Base-by-base conservation (phyloP, 2,113 vertebrate genomes). In the Ciconia boyciana region DNA sequence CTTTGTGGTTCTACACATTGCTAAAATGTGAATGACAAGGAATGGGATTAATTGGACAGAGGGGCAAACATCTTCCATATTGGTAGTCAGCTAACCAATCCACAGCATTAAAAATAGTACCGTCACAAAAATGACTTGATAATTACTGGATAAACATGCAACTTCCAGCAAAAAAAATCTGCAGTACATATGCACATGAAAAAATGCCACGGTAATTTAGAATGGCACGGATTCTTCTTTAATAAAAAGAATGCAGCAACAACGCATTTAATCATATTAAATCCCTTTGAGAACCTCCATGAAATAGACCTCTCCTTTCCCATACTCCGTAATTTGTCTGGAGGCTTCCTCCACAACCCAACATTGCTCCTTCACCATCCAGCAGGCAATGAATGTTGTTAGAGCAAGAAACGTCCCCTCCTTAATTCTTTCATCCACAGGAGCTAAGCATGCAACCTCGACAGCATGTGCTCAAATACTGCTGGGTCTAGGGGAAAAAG, bases 41-140 rank as follows among this genome's bases (percentile, higher is more conserved):
- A 95, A 98, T 97, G 97, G 89, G 93, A 94, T 96, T 96, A 95
- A 93, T 52, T 96, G 96, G 96, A 97, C 93, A 97, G 83, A 97
- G 97, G 96, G 95, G 90, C 97, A 98, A 98, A 98, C 98, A 98
- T 98, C 98, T 98, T 98, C 98, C 98, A 98, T 98, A 98, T 96
- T 95, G 96, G 94, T 87, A 97, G 98, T 98, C 98, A 98, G 97
- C 90, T 93, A 93, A 95, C 93, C 94, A 97, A 89, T 90, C 91
- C 97, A 98, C 98, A 98, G 98, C 97, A 97, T 95, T 55, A 83
- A 93, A 95, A 93, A 90, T 15, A 80, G 57, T 78, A 93, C 58
- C 4, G 55, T 95, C 55, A 94, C 88, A 95, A 94, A 95, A 96
- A 46, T 71, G 68, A 96, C 93, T 91, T 80, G 57, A 24, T 66